Base-by-base conservation (phyloP, 2,113 vertebrate genomes). In the Misgurnus mizolepis region DNA sequence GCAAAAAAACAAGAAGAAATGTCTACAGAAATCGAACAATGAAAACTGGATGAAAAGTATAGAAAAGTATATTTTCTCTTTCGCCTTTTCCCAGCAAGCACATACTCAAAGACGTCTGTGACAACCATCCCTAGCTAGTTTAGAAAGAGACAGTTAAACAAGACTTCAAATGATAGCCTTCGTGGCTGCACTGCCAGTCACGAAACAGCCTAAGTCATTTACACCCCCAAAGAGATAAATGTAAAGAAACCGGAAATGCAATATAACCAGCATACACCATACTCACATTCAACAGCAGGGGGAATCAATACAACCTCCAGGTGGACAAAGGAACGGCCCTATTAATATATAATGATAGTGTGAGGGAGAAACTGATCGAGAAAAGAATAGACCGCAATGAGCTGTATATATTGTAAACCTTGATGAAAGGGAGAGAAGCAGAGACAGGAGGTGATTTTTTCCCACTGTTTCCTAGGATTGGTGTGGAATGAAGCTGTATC, bases 281-380 rank as follows among this genome's bases (percentile, higher is more conserved):
- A 60, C 56, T 70, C 14, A 0, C 39, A n/a, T 82, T 82, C 49
- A 77, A 71, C 40, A 67, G 39, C 14, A n/a, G 55, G 50, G 9
- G 45, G 67, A 67, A 75, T 80, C 79, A 80, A 80, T 80, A 47
- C 17, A 79, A 79, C 22, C 45, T 67, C 41, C 53, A 75, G 79
- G 62, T 75, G 71, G 41, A 67, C 67, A 71, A 75, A 15, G 64
- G 60, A 73, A 50, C 58, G 58, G 61, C 39, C 41, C 50, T 74
- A 58, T 77, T 82, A 82, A 77, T 77, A 82, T 77, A 65, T 77
- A 77, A 82, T 82, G 58, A 78, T 45, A 60, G 62, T 39, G 40
- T 39, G 41, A 60, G 70, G 27, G 41, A 74, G 50, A 73, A 72
- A 43, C 47, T n/a, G 40, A 45, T 45, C 6, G 14, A 27, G 14